These are phyloP conservation scores for Platynereis dumerilii DNA, from an alignment of 2,888 invertebrate species.

Conservation along the genomic window DNA sequence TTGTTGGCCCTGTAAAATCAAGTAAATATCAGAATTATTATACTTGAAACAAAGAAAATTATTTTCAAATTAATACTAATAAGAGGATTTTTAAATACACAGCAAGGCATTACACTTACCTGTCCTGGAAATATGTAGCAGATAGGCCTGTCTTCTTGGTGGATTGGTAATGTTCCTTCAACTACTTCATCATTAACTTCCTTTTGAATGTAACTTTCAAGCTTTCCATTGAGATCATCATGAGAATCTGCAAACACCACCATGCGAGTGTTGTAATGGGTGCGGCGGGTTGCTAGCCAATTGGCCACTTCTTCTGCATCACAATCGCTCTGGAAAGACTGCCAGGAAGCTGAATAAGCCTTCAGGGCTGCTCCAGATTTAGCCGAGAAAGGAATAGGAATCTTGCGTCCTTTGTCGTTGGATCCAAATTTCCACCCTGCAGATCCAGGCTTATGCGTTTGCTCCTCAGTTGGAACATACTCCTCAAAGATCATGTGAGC, in stretches of 20 bases:
- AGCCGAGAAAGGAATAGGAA: conserved; percentile 27
- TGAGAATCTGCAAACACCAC: conserved; percentile 26
- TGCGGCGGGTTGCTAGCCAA: conserved; percentile 23
- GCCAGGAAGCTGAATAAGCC: conserved; percentile 21
- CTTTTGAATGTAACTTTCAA: conserved; percentile 17
- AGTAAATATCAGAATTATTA: not conserved
- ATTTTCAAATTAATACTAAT: no score
- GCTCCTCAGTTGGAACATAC: conserved; percentile 6
- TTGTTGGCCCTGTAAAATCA: conserved; percentile 27
- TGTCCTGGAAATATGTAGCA: conserved; percentile 34
- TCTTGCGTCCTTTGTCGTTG: conserved; percentile 11
- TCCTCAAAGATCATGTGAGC: conserved; percentile 33
- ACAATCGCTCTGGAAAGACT: conserved; percentile 14
- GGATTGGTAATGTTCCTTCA: conserved; percentile 10
- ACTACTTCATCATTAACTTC: conserved; percentile 19
- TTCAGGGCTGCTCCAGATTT: conserved; percentile 26
- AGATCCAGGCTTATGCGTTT: not conserved
- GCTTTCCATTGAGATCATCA: conserved; percentile 17
- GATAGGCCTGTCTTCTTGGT: conserved; percentile 15
- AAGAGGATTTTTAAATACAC: conserved; percentile 7
- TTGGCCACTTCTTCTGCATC: conserved; percentile 28
- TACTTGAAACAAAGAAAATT: not conserved
- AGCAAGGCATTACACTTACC: not conserved
- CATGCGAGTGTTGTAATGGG: conserved; percentile 25
- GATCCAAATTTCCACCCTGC: conserved; percentile 30